A percentile compares a stretch with the other conserved stretches of the same genome.
phyloP scores from a whole-genome alignment of 2,888 invertebrate genomes.

The Amphipoea lucens region DNA sequence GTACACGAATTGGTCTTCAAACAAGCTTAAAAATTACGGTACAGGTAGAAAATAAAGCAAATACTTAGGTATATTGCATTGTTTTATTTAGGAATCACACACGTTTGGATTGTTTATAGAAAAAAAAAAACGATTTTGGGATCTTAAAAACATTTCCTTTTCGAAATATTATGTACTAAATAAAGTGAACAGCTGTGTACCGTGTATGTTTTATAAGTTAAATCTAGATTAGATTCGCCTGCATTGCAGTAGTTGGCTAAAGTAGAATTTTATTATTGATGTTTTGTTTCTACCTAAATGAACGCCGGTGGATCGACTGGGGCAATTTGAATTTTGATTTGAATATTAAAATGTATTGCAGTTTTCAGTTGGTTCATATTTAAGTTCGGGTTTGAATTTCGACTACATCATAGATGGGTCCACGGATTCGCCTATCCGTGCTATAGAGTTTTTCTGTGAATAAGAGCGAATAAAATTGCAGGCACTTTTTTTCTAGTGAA shows the following conservation, averaged over 20 bases:
- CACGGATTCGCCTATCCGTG: neutral
- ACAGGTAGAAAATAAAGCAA: neutral
- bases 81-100: neutral
- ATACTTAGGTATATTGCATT: neutral
- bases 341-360: conserved; percentile 7
- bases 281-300: conserved; percentile 9
- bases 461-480: neutral
- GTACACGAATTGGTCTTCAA: neutral
- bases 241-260: conserved; percentile 44
- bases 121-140: neutral
- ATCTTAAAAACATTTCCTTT: conserved; percentile 21
- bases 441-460: neutral
- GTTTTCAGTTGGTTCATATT: neutral
- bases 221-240: conserved; percentile 47
- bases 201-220: conserved; percentile 15
- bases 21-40: neutral
- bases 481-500: too few species aligned
- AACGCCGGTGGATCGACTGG: neutral
- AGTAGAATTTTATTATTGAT: conserved; percentile 30
- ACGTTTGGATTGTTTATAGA: neutral
- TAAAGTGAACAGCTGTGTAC: conserved; percentile 14
- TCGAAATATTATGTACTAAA: neutral
- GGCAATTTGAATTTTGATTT: conserved; percentile 29
- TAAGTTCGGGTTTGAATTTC: neutral
- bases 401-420: neutral